Evolutionary conservation across 2,113 vertebrate species (phyloP), one percentile per base, ranked within the genome.

Genomic region (Polypterus bichir): DNA sequence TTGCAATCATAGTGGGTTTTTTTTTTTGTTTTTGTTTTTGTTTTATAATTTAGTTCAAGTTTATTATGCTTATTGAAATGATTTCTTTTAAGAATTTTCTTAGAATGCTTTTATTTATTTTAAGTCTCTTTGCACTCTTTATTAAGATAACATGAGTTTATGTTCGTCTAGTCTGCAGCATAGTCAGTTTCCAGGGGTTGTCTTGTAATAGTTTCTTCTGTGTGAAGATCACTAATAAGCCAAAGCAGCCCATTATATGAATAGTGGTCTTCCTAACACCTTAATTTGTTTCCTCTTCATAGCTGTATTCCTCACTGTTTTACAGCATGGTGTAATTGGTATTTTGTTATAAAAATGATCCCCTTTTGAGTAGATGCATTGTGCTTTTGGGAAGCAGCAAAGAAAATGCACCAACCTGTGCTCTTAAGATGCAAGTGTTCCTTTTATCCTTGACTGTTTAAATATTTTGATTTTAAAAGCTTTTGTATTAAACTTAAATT

Each of bases 371-470:
- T 27, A 27, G 27, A 27, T 27, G 2, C 27, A 27, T 27, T 27
- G 27, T 77, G 66, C 73, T 75, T 77, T 75, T 8, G 74, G 74
- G 79, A 83, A 76, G 79, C 71, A 73, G 79, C 82, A 70, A 73
- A 79, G 62, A 77, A 76, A 82, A 83, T 76, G 77, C 83, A 89
- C 90, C 92, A 84, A 86, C 90, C 82, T 88, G 91, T 94, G 91
- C 91, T 93, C 90, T 94, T 92, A 70, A 77, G 79, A 76, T 83
- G 79, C 68, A 89, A 90, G 87, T 92, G 84, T 89, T 93, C 82
- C 81, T 92, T 92, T 88, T 79, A 27, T 27, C 27, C 27, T 27
- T 27, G 1, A 27, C 27, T 27, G 27, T 27, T 27, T 27, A 27
- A 27, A 27, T 27, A 27, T 27, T 27, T 27, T 27, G 27, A 27